Percentiles rank a stretch among this genome's conserved stretches.
Evolutionary conservation across 2,113 vertebrate genomes (phyloP).

Genomic region (Pseudorectes ferrugineus): DNA sequence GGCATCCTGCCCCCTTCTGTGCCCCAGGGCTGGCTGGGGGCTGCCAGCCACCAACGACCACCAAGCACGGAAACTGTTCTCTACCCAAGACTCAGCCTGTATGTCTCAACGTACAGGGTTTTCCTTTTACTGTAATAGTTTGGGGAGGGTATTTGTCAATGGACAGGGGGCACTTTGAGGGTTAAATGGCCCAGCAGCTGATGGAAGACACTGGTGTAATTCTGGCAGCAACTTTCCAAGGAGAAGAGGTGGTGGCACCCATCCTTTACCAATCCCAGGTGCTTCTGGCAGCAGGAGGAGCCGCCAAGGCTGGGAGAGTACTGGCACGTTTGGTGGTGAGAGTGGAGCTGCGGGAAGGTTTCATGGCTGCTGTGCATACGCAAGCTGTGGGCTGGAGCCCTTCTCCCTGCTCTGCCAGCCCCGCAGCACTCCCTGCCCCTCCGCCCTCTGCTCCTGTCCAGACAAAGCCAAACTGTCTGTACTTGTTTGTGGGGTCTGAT

Average conservation of each 20-base stretch:
- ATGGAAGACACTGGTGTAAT: background rate
- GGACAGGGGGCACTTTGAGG: background rate
- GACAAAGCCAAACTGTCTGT: constrained; percentile 38
- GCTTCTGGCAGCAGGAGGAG: background rate
- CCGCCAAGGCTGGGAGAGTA: background rate
- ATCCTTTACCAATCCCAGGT: background rate
- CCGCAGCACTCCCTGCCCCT: background rate
- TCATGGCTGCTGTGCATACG: background rate
- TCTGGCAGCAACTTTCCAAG: background rate
- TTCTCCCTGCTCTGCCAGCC: background rate
- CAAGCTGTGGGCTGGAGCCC: background rate
- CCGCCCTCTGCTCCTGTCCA: background rate
- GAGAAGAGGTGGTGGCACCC: background rate
- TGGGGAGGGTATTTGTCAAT: constrained; percentile 20
- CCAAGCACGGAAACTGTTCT: background rate
- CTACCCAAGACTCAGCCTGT: constrained; percentile 32
- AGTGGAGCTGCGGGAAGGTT: background rate
- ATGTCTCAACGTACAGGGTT: background rate
- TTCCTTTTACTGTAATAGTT: constrained; percentile 56
- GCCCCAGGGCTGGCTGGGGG: background rate
- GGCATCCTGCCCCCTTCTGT: background rate
- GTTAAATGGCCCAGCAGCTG: background rate
- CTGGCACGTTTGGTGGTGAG: background rate
- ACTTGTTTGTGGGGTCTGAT: constrained; percentile 34
- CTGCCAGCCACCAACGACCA: background rate